These are phyloP conservation scores for Colinus virginianus DNA, from an alignment of 2,113 vertebrate genomes.

Conservation along the genomic window DNA sequence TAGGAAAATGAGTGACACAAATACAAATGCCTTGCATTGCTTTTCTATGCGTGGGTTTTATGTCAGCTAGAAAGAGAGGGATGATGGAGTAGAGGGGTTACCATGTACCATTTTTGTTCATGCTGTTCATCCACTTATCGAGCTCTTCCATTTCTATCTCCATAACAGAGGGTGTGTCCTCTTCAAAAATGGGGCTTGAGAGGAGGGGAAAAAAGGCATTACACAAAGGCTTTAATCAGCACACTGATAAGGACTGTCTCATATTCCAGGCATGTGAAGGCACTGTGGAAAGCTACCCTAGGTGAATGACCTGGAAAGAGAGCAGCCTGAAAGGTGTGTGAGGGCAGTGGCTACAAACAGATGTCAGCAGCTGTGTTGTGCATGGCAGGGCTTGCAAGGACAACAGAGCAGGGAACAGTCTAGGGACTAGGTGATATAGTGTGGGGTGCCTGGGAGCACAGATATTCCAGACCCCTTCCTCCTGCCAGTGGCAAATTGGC, in stretches of 20 bases:
- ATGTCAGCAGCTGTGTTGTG: fast-evolving
- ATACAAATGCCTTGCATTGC: neutral
- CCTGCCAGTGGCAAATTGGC: neutral
- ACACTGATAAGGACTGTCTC: neutral
- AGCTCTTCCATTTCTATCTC: constrained; percentile 98
- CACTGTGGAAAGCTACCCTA: neutral
- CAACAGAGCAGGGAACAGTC: neutral
- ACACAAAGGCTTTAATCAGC: neutral
- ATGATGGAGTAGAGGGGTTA: neutral
- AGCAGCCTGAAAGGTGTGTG: neutral
- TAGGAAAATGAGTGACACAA: neutral
- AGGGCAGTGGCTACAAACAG: neutral
- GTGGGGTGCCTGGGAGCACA: neutral
- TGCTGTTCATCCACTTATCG: constrained; percentile 91
- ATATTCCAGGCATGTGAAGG: neutral
- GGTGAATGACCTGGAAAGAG: neutral
- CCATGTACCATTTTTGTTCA: constrained; percentile 84
- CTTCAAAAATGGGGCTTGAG: constrained; percentile 96
- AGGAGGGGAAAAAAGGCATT: neutral
- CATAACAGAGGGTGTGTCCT: constrained; percentile 95
- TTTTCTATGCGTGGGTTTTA: neutral
- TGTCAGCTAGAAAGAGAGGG: neutral
- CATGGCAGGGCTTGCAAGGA: neutral
- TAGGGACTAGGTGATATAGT: too few species aligned
- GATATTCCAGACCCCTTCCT: neutral